phyloP scores from a whole-genome alignment of 2,113 vertebrate species.

The Alectura lathami region DNA sequence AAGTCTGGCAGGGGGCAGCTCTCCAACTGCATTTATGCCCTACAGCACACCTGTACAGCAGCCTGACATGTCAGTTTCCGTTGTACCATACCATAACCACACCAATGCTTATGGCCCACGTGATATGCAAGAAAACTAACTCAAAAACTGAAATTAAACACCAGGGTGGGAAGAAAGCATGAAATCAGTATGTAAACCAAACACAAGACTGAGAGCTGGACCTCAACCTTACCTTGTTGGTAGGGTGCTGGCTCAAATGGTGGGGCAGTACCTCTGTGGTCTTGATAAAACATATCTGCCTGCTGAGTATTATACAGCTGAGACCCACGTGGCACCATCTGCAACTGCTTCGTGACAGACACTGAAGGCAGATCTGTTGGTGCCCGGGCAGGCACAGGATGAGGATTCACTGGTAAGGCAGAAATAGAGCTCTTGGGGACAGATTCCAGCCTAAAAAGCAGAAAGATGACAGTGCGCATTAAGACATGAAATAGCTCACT shows the following conservation, averaged over 20 bases:
- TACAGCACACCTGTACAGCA: not conserved
- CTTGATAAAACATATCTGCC: constrained; percentile 88
- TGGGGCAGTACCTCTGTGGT: constrained; percentile 84
- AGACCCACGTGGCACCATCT: constrained; percentile 87
- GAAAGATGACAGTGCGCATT: not conserved
- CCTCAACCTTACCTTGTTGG: constrained; percentile 79
- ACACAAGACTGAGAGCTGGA: not conserved
- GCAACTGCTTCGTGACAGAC: constrained; percentile 86
- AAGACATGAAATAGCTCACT: not conserved
- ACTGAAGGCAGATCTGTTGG: constrained; percentile 84
- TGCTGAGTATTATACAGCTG: constrained; percentile 86
- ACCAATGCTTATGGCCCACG: accelerated
- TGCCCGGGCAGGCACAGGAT: constrained; percentile 80
- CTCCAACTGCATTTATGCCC: not conserved
- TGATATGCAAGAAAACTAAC: not conserved
- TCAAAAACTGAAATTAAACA: not conserved
- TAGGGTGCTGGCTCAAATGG: constrained; percentile 90
- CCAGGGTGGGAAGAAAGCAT: not conserved
- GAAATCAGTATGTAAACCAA: not conserved
- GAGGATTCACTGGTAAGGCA: constrained; percentile 85
- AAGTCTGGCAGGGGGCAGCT: not conserved
- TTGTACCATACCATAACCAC: not conserved
- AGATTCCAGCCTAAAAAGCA: constrained; percentile 82
- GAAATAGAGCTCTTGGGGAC: constrained; percentile 81
- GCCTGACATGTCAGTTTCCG: not conserved